phyloP scores from a whole-genome alignment of 2,797 vertebrate genomes.

The Steatocranus sp. region DNA sequence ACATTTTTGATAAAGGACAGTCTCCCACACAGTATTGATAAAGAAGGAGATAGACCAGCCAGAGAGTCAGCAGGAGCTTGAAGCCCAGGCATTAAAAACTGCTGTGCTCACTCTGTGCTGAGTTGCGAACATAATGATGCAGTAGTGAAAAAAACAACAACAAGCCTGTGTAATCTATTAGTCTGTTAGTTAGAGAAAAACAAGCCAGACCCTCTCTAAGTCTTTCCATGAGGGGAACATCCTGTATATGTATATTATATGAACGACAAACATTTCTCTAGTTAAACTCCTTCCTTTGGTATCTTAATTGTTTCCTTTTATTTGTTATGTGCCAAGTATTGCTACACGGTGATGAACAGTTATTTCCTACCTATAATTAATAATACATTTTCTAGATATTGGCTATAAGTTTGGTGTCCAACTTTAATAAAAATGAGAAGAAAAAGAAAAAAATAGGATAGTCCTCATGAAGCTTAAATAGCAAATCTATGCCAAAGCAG shows the following conservation, averaged over 20 bases:
- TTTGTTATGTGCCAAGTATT: background rate
- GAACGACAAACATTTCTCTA: background rate
- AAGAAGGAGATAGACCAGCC: slow-evolving; percentile 1
- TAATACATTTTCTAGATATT: background rate
- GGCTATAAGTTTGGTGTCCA: background rate
- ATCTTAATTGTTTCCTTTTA: background rate
- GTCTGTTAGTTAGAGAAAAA: slow-evolving; percentile 21
- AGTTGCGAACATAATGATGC: slow-evolving; percentile 47
- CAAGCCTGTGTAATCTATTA: slow-evolving; percentile 25
- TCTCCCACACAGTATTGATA: slow-evolving; percentile 3
- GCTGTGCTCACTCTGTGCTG: slow-evolving; percentile 37
- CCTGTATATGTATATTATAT: slow-evolving; percentile 3
- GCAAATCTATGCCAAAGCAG: background rate
- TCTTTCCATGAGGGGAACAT: background rate
- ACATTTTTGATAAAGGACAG: slow-evolving; percentile 12
- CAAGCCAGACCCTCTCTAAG: background rate
- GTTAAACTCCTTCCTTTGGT: background rate
- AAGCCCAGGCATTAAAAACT: slow-evolving; percentile 43
- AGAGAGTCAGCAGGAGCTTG: slow-evolving; percentile 40
- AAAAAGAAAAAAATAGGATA: background rate
- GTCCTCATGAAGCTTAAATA: background rate
- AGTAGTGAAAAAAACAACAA: slow-evolving; percentile 1
- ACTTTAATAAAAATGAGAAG: background rate
- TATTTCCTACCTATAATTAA: background rate
- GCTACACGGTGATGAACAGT: background rate